phyloP scores from a whole-genome alignment of 2,113 vertebrate genomes.

The Pseudolaguvia tuberculata region DNA sequence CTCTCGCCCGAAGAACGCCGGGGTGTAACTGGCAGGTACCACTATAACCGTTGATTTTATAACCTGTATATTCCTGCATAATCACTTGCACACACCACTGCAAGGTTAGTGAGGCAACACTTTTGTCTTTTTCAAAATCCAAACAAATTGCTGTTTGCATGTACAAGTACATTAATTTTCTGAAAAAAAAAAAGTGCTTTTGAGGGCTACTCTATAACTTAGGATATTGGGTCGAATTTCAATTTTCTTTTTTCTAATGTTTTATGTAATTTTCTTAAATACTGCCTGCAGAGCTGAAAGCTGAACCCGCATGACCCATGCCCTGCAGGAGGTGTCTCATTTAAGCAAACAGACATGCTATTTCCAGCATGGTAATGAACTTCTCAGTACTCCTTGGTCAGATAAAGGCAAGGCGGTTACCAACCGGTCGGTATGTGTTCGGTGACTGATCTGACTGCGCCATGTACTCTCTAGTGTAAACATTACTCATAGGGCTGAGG shows the following conservation, averaged over 20 bases:
- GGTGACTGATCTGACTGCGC: slow-evolving; percentile 20
- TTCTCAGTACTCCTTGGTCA: not conserved
- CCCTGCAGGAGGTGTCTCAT: not conserved
- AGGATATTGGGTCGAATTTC: not conserved
- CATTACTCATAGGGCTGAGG: slow-evolving; percentile 37
- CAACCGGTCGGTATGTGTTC: slow-evolving; percentile 12
- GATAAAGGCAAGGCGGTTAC: not conserved
- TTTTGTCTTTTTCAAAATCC: too few species aligned
- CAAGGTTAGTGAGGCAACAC: too few species aligned
- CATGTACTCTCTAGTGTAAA: slow-evolving; percentile 28
- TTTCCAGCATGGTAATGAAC: slow-evolving; percentile 14
- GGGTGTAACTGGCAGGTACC: too few species aligned
- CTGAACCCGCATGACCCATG: not conserved
- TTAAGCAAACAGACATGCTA: not conserved
- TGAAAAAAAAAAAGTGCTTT: not conserved
- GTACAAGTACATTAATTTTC: not conserved
- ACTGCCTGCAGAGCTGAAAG: not conserved
- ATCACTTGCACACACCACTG: too few species aligned
- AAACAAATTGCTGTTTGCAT: too few species aligned
- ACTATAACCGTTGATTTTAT: too few species aligned
- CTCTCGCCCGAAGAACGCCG: too few species aligned
- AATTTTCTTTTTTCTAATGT: not conserved
- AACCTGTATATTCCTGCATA: too few species aligned
- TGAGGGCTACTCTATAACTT: not conserved
- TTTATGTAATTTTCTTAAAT: not conserved